Conservation (phyloP, 2,797 vertebrate species). For the Lepilemur septentrionalis region DNA sequence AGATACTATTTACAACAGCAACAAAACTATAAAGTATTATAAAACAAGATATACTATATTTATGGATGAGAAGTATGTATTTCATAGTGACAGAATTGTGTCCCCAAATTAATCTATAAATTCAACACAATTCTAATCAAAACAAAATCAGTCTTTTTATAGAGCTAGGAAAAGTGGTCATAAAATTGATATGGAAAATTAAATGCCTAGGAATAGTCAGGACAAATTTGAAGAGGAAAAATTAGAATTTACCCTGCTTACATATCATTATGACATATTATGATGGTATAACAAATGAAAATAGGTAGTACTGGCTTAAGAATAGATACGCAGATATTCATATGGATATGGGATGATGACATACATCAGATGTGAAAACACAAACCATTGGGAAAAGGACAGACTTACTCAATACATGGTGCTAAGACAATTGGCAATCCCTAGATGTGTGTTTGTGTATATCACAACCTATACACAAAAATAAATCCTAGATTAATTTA, state of each 20-base stretch:
- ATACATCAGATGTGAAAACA: neutral
- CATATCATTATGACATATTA: neutral
- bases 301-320: neutral
- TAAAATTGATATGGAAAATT: conserved; percentile 24
- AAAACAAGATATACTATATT: conserved; percentile 45
- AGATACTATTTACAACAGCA: neutral
- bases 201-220: neutral
- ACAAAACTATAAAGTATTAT: neutral
- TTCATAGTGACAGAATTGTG: conserved; percentile 35
- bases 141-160: neutral
- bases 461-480: neutral
- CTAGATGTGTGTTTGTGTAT: neutral
- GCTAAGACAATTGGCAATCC: neutral
- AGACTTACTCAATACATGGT: neutral
- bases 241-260: neutral
- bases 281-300: conserved; percentile 10
- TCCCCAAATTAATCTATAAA: conserved; percentile 6
- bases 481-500: neutral
- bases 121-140: neutral
- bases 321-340: neutral
- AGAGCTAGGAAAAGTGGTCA: neutral
- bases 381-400: neutral
- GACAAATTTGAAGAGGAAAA: neutral
- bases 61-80: neutral
- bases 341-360: neutral